A percentile compares a stretch with the other conserved stretches of the same genome.
Evolutionary conservation across 30 jellyfish, hydroid and myxozoan genomes (phyloP).

Genomic region (Turritopsis dohrnii): DNA sequence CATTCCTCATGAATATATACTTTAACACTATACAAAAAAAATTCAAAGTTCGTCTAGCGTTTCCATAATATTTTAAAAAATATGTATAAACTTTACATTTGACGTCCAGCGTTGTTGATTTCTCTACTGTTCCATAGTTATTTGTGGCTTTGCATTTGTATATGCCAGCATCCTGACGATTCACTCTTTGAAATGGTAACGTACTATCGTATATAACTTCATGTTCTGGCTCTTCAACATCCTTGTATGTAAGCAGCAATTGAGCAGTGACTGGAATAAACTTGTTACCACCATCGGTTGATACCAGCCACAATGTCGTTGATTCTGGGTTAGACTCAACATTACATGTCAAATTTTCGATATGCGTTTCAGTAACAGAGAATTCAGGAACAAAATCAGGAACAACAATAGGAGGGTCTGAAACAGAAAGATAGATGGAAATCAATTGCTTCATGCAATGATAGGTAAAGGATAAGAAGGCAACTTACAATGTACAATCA

Average conservation of each 20-base stretch:
- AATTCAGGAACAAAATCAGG: neutral
- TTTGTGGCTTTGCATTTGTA: slow-evolving; percentile 39
- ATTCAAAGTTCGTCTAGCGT: too few species aligned
- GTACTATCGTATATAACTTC: neutral
- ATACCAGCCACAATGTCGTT: neutral
- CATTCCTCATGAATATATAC: too few species aligned
- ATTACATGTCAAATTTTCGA: neutral
- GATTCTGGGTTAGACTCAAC: slow-evolving; percentile 26
- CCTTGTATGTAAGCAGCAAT: neutral
- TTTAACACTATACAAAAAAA: too few species aligned
- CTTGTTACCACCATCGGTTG: slow-evolving; percentile 20
- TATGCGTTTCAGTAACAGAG: neutral
- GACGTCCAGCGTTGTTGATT: neutral
- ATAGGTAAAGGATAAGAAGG: neutral
- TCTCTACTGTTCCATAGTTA: slow-evolving; percentile 12
- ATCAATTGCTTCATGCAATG: neutral
- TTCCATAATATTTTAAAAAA: neutral
- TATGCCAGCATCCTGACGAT: slow-evolving; percentile 17
- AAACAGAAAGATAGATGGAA: neutral
- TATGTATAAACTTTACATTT: neutral
- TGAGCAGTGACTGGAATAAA: neutral
- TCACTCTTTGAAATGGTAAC: neutral
- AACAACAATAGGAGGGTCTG: slow-evolving; percentile 17
- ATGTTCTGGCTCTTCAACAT: neutral
- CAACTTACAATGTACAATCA: slow-evolving; percentile 3